Evolutionary conservation across 2,797 vertebrate species (phyloP).

Genomic region (Darevskia mixta): DNA sequence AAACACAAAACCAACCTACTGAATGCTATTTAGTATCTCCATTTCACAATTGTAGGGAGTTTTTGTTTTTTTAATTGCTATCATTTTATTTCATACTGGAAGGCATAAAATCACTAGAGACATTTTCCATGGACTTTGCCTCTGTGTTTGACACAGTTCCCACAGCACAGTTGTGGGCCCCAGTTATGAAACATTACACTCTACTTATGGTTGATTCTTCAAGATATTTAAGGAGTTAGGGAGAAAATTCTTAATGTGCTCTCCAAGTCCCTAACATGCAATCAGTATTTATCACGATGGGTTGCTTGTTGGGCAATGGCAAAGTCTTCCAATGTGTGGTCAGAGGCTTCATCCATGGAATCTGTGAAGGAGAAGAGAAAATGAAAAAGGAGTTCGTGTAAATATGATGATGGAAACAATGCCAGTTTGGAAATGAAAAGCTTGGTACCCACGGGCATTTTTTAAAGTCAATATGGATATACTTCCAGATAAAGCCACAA

Average conservation of each 20-base stretch:
- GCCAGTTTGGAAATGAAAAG: slow-evolving; percentile 52
- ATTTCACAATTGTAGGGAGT: not conserved
- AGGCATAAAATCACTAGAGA: not conserved
- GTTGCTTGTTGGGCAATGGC: slow-evolving; percentile 20
- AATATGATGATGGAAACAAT: slow-evolving; percentile 49
- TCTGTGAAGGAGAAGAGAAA: slow-evolving; percentile 34
- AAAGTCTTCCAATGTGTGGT: not conserved
- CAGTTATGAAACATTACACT: slow-evolving; percentile 34
- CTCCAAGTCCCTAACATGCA: slow-evolving; percentile 39
- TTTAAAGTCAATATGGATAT: slow-evolving; percentile 39
- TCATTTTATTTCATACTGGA: not conserved
- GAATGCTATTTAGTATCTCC: not conserved
- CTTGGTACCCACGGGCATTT: slow-evolving; percentile 39
- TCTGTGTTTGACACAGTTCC: not conserved
- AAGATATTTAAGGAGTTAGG: slow-evolving; percentile 32
- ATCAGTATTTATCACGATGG: slow-evolving; percentile 27
- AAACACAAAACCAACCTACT: not conserved
- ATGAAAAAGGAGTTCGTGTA: slow-evolving; percentile 34
- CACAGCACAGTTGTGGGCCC: not conserved
- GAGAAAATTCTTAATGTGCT: slow-evolving; percentile 29
- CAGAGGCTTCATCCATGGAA: slow-evolving; percentile 23
- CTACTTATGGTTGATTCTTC: not conserved
- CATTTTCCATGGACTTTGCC: not conserved
- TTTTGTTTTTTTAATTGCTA: not conserved
- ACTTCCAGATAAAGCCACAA: slow-evolving; percentile 45